Evolutionary conservation across 2,888 invertebrate genomes (phyloP).

Genomic region (Chorisops tibialis): DNA sequence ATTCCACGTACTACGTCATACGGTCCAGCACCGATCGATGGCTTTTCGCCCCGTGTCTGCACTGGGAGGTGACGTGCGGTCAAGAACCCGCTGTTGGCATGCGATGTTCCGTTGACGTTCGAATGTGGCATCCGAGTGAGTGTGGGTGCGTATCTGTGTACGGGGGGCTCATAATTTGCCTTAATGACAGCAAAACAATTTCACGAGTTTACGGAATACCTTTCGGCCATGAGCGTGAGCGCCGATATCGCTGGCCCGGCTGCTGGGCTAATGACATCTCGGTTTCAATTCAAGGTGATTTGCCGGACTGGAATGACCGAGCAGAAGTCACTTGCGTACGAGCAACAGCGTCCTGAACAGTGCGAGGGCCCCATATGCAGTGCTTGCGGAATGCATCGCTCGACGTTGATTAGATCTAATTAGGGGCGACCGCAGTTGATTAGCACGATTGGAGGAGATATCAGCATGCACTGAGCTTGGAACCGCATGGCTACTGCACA

Average conservation of each 20-base stretch:
- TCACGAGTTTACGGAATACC: not conserved
- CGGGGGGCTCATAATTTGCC: conserved; percentile 1
- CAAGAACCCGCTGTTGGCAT: conserved; percentile 11
- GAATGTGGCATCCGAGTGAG: not conserved
- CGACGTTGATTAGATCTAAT: conserved; percentile 11
- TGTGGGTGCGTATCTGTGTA: not conserved
- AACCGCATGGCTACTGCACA: not conserved
- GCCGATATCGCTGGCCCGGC: not conserved
- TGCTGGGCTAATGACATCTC: conserved; percentile 7
- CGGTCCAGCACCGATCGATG: conserved; percentile 21
- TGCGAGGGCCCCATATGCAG: no score
- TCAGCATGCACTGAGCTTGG: not conserved
- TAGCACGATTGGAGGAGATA: conserved; percentile 1
- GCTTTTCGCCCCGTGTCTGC: conserved; percentile 15
- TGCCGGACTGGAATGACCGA: no score
- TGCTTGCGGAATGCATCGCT: no score
- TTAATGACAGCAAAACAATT: conserved; percentile 2
- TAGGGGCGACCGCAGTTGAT: conserved; percentile 1
- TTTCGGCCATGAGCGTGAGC: not conserved
- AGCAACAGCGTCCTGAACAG: no score
- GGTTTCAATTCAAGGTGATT: no score
- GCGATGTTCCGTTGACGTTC: conserved; percentile 7
- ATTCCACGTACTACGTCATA: conserved; percentile 4
- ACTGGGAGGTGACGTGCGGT: conserved; percentile 4
- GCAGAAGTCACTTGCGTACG: no score